Conservation (phyloP, 2,113 vertebrate species). For the Nothocercus nigrocapillus region DNA sequence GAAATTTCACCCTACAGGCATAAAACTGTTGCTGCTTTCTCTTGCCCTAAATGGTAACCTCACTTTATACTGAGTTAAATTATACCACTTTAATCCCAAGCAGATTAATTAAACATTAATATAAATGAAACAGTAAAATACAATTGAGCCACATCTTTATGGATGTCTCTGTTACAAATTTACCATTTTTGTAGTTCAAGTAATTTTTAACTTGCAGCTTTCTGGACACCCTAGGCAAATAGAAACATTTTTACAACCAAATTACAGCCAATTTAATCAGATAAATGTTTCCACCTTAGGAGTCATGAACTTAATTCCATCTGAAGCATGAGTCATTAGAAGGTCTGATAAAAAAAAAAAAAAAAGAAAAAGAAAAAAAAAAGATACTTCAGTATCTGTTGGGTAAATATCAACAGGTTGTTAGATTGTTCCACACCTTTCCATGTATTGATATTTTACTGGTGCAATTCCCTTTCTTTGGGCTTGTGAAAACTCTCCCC, state of each 20-base stretch:
- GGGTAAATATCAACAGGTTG: not conserved
- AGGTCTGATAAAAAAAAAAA: not conserved
- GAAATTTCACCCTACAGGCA: not conserved
- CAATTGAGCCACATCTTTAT: not conserved
- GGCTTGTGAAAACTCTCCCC: not conserved
- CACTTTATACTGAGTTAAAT: not conserved
- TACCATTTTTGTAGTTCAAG: not conserved
- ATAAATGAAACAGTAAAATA: not conserved
- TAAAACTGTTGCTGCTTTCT: not conserved
- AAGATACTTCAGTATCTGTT: not conserved
- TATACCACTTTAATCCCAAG: not conserved
- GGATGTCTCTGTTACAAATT: not conserved
- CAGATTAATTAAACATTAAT: not conserved
- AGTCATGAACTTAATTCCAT: not conserved
- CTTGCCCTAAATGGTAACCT: not conserved
- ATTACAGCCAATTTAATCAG: not conserved
- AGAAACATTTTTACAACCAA: not conserved
- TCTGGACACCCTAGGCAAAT: not conserved
- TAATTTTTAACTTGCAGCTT: not conserved
- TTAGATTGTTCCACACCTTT: not conserved
- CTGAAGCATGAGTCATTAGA: not conserved
- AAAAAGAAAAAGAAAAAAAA: not conserved
- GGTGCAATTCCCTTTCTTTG: not conserved
- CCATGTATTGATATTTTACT: not conserved
- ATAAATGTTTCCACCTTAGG: not conserved